Evolutionary conservation across 2,113 vertebrate genomes (phyloP), one percentile per base, ranked within the genome.

Genomic region (Cinclus cinclus): DNA sequence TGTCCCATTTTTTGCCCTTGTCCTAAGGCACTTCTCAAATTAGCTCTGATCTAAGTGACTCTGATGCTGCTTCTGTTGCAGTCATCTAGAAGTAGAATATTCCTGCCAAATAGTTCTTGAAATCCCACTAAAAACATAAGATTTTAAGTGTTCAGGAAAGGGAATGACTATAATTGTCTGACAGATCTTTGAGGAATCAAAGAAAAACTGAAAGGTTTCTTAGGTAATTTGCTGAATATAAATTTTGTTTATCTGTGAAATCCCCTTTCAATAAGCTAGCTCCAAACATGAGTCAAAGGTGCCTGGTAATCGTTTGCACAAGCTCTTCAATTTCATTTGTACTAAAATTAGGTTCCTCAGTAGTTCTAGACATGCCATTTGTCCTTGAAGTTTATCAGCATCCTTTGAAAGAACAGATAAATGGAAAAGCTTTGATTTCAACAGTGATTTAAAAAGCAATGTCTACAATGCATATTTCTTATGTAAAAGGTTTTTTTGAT

Each of bases 281-380:
- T 92, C 25, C 71, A 95, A 83, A 87, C 47, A 71, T 55, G 69
- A 93, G 58, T 73, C 83, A 81, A 76, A 87, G 83, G 50, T 93
- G 75, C 83, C 92, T 93, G 47, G 55, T 94, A 86, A 83, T 96
- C 35, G 3, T 95, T 95, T 92, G 78, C 81, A 75, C 46, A 69
- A 82, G 83, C 35, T 96, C 93, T 96, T 96, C 64, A 60, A 41
- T 96, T 96, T 97, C 91, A 78, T 90, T 89, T 92, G 94, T 80
- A 94, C 96, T 95, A 97, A 96, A 97, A 93, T 93, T 95, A 97
- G 93, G 53, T 94, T 94, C 68, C 62, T 94, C 46, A 50, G 59
- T 93, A 87, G 85, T 85, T 97, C 91, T 81, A 94, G 42, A 94
- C 79, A 77, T 5, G 2, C 71, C 35, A 42, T 81, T 97, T 95